These are phyloP conservation scores for Dryobotodes eremita DNA, from an alignment of 2,888 invertebrate species.

Conservation along the genomic window DNA sequence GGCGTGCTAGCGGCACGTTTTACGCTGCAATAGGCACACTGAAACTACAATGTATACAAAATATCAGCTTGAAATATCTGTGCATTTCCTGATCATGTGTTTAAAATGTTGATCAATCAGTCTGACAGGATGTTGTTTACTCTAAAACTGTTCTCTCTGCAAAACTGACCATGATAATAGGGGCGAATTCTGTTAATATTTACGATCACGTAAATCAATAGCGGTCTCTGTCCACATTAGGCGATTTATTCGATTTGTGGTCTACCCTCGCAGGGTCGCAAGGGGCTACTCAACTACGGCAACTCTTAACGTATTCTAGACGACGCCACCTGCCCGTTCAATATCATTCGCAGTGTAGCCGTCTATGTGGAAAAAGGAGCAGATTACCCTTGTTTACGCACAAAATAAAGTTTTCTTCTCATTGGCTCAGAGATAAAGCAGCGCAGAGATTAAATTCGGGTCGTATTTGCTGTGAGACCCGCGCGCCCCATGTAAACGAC, in stretches of 20 bases:
- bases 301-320: constrained; percentile 83
- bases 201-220: constrained; percentile 75
- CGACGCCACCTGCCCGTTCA: constrained; percentile 82
- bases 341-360: constrained; percentile 79
- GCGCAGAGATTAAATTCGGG: constrained; percentile 87
- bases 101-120: constrained; percentile 47
- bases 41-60: not conserved
- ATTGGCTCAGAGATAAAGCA: constrained; percentile 85
- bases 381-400: constrained; percentile 88
- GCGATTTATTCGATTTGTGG: constrained; percentile 77
- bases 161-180: constrained; percentile 64
- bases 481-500: constrained; percentile 85
- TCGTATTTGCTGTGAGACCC: constrained; percentile 84
- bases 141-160: constrained; percentile 54
- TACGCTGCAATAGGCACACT: no score
- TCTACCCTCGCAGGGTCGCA: constrained; percentile 65
- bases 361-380: constrained; percentile 82
- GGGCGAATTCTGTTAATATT: constrained; percentile 69
- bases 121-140: constrained; percentile 46
- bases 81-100: constrained; percentile 39
- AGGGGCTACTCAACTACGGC: constrained; percentile 64
- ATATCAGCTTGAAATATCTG: not conserved
- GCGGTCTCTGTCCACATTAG: constrained; percentile 70
- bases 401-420: constrained; percentile 89
- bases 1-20: no score